These are phyloP conservation scores for Cremastinae sp. DNA, from an alignment of 2,888 invertebrate genomes.

Conservation along the genomic window DNA sequence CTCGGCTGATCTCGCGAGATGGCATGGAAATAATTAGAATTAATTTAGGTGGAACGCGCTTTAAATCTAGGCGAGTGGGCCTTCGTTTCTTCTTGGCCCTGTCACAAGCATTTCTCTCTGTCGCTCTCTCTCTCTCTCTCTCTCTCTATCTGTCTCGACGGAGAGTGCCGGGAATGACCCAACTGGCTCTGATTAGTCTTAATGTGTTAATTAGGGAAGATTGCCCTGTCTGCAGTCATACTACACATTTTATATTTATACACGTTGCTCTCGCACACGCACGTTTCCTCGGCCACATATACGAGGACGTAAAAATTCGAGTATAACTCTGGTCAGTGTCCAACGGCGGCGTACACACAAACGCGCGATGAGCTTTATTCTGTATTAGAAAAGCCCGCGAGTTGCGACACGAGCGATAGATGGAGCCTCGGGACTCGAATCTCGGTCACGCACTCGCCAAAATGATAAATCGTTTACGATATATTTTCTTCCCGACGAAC, in stretches of 20 bases:
- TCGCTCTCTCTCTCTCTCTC: constrained; percentile 29
- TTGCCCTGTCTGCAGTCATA: constrained; percentile 71
- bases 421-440: constrained; percentile 34
- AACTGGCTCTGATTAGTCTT: constrained; percentile 79
- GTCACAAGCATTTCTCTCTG: constrained; percentile 15
- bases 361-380: constrained; percentile 13
- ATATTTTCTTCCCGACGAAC: too few relatives aligned
- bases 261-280: too few relatives aligned
- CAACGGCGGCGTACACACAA: constrained; percentile 26
- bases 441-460: constrained; percentile 1
- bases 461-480: constrained; percentile 28
- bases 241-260: constrained; percentile 26
- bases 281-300: background rate
- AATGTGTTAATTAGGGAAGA: constrained; percentile 80
- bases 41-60: constrained; percentile 76
- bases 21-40: constrained; percentile 78
- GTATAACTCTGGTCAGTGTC: constrained; percentile 37
- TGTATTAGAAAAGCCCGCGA: constrained; percentile 36
- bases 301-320: constrained; percentile 19
- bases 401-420: constrained; percentile 42
- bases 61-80: constrained; percentile 79
- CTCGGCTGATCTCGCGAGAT: constrained; percentile 37
- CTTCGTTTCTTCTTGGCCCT: constrained; percentile 55
- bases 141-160: constrained; percentile 17
- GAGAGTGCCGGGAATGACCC: constrained; percentile 71